Evolutionary conservation across 2,113 vertebrate genomes (phyloP).

Genomic region (Salminus brasiliensis): DNA sequence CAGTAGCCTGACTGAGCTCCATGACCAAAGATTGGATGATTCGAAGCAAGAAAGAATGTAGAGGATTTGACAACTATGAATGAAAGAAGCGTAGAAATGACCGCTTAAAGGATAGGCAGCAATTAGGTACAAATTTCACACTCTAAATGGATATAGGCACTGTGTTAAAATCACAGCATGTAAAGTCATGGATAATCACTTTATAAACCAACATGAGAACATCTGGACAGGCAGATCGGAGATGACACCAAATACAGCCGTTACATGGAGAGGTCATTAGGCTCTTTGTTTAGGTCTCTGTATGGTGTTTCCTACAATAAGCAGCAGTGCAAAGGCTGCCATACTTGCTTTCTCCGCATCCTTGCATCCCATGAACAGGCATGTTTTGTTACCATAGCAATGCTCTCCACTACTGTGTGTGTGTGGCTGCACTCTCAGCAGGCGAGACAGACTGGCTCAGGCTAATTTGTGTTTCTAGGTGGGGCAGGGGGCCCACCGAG

Average conservation of each 20-base stretch:
- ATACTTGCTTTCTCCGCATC: not conserved
- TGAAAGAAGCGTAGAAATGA: not conserved
- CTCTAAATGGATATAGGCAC: no score
- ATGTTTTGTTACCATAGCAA: slow-evolving; percentile 43
- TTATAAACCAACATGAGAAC: not conserved
- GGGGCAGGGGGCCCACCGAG: slow-evolving; percentile 33
- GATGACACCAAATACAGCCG: no score
- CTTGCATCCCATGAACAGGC: not conserved
- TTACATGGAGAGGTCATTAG: not conserved
- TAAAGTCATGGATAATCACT: not conserved
- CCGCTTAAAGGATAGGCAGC: not conserved
- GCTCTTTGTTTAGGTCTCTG: not conserved
- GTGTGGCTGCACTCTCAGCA: slow-evolving; percentile 19
- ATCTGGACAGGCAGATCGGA: no score
- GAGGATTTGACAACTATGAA: not conserved
- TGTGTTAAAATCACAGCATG: not conserved
- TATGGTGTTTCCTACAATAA: not conserved
- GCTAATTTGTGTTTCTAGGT: slow-evolving; percentile 53
- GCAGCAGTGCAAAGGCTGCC: not conserved
- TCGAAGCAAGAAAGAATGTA: not conserved
- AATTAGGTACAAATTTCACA: not conserved
- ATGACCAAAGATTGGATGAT: not conserved
- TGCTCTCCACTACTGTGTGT: slow-evolving; percentile 16
- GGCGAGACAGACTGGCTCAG: slow-evolving; percentile 16
- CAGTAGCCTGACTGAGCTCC: not conserved